Base-by-base conservation (phyloP, 2,888 invertebrate genomes). In the Plebejus argus region DNA sequence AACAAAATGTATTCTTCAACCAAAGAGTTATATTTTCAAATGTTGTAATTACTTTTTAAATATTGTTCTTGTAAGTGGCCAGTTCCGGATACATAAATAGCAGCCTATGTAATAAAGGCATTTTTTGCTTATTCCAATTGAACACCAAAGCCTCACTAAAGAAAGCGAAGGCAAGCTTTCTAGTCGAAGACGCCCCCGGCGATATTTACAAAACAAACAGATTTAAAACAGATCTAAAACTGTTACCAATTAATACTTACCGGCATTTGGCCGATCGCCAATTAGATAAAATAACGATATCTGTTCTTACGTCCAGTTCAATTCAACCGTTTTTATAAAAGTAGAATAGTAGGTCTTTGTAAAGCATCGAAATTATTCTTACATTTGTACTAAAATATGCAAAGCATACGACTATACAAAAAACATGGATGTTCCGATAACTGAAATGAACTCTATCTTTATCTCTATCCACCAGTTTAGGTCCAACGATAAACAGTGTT, bases 201-300 rank as follows among this genome's bases (percentile, higher is more conserved):
- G 45, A 72, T 71, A 71, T 39, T 39, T 39, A 72, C 72, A 72
- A 72, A 39, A 72, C 72, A 72, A 72, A 45, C 72, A 35, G 20
- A 35, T 45, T 45, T 45, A 72, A 45, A 45, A 45, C 20, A 1
- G 72, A 23, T 23, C 72, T 72, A 20, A 39, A 72, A 18, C 39
- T 72, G 45, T 45, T 45, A 72, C 20, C 72, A 72, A 72, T 72
- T 72, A 72, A 39, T 39, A 45, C 20, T 72, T 23, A 45, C 72
- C 45, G 72, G 71, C 10, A 35, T 39, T n/a, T 71, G 71, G 71
- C 39, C 71, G 71, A 71, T 71, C 39, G 71, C 71, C 71, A 71
- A 71, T 39, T 71, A 71, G 35, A 71, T 66, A 66, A 66, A 39
- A 71, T 71, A 39, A 71, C 39, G 35, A 71, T 71, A 39, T 71